Evolutionary conservation across 2,888 invertebrate species (phyloP), one percentile per base, ranked within the genome.

Genomic region (Polydrusus tereticollis): DNA sequence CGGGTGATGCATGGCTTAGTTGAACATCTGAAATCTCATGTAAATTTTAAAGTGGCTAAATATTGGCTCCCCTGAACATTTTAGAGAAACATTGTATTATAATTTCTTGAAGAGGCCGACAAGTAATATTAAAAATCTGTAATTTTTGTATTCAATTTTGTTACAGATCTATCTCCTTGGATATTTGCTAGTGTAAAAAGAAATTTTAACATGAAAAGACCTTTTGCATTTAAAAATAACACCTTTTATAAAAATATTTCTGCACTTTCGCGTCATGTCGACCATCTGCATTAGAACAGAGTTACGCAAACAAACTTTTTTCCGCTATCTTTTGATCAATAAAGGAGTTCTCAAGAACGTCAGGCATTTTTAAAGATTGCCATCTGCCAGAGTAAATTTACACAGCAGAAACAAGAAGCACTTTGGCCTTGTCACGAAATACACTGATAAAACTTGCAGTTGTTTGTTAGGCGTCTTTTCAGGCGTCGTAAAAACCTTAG

Each of bases 361-460:
- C 57, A 14, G 70, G 73, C 73, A 66, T 70, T 73, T 67, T 67
- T 70, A 69, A 78, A 83, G 82, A 83, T 83, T 80, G 82, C 82
- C 80, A 83, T 83, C 83, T 82, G 73, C 74, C 71, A 77, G 80
- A 80, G 77, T 78, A 81, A 83, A 84, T 84, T 83, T 84, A 78
- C 83, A 82, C 82, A 83, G 80, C 80, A 80, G 80, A 60, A 69
- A 65, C 68, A 47, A 80, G 80, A 80, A 79, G 76, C 80, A 78
- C 78, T 68, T 72, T 59, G 63, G 50, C 45, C 59, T 64, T 58
- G 58, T 63, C 38, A 64, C 57, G 26, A 50, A 50, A 68, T 47
- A 50, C 64, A 50, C 64, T 68, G 72, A 72, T 68, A 72, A 72
- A 72, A 72, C 71, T 60, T 45, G 72, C 67, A 62, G 43, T 55